Base-by-base conservation (phyloP, 2,888 invertebrate species). In the Cosmorhoe ocellata region DNA sequence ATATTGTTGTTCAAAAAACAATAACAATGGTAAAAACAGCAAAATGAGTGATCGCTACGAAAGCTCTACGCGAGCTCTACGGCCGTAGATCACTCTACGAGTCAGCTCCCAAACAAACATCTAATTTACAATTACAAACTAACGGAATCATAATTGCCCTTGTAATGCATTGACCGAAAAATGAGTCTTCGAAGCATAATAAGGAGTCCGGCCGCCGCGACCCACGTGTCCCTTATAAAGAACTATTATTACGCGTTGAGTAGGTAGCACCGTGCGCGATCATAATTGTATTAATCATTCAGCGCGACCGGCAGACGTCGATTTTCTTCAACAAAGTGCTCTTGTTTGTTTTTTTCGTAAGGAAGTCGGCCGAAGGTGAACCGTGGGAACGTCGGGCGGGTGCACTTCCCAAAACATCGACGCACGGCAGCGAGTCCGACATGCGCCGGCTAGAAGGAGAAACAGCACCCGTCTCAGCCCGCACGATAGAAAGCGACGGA, bases 321-420 rank as follows among this genome's bases (percentile, higher is more conserved):
- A 90, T 89, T 88, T 89, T 87, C 89, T 88, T 86, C 82, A 89
- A 88, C 89, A 89, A 84, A 87, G 89, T 85, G 86, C 83, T 89
- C 89, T 89, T 90, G 87, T 90, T 90, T 89, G 84, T 88, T 90
- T 90, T 88, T 89, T 90, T 89, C 87, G 82, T 88, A 87, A 89
- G 90, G 90, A 90, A 89, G 89, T 88, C 86, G 81, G 78, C 79
- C 81, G 86, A 87, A 86, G 88, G 87, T 85, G 84, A 84, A 90
- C 89, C 91, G 91, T 91, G 91, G 91, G 91, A 91, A 91, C 87
- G 84, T 51, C 84, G 83, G 84, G 84, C 91, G 88, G 90, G 90
- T 90, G 91, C 90, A 89, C 90, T 90, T 91, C 91, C 91, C 91
- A 91, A 91, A 91, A 91, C 90, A 90, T 88, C 89, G 86, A 81